Conservation (phyloP, 92 coral and sea anemone species). For the Virgularia gustaviana region DNA sequence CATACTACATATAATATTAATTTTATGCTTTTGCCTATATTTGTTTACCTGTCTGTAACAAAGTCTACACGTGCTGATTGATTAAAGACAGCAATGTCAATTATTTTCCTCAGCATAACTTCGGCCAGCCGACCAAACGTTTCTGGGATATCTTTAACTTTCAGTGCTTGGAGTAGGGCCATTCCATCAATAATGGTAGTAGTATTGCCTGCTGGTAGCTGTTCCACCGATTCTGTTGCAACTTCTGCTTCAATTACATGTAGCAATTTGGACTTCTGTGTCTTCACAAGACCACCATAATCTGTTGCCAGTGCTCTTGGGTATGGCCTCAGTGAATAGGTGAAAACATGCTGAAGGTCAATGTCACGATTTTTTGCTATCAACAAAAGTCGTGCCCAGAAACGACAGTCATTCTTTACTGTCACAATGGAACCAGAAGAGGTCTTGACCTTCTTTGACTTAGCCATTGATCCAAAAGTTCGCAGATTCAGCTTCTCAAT, state of each 20-base stretch:
- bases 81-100: not conserved
- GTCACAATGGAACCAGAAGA: conserved; percentile 17
- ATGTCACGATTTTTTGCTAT: conserved; percentile 14
- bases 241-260: conserved; percentile 10
- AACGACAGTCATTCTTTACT: conserved; percentile 5
- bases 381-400: conserved; percentile 10
- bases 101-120: not conserved
- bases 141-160: conserved; percentile 12
- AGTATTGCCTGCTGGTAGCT: conserved; percentile 4
- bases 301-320: conserved; percentile 18
- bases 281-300: conserved; percentile 8
- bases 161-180: conserved; percentile 13
- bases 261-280: conserved; percentile 13
- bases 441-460: conserved; percentile 2
- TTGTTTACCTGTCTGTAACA: conserved; percentile 24
- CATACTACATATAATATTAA: too few species aligned
- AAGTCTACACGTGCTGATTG: conserved; percentile 12
- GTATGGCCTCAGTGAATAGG: conserved; percentile 5
- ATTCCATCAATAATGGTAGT: conserved; percentile 26
- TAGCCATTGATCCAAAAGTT: not conserved
- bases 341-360: conserved; percentile 11
- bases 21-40: too few species aligned
- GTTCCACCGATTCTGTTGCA: not conserved
- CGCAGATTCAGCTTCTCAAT: not conserved
- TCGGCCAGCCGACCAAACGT: conserved; percentile 14